These are phyloP conservation scores for Parazoanthus atlanticus DNA, from an alignment of 92 coral and sea anemone genomes.

Conservation along the genomic window DNA sequence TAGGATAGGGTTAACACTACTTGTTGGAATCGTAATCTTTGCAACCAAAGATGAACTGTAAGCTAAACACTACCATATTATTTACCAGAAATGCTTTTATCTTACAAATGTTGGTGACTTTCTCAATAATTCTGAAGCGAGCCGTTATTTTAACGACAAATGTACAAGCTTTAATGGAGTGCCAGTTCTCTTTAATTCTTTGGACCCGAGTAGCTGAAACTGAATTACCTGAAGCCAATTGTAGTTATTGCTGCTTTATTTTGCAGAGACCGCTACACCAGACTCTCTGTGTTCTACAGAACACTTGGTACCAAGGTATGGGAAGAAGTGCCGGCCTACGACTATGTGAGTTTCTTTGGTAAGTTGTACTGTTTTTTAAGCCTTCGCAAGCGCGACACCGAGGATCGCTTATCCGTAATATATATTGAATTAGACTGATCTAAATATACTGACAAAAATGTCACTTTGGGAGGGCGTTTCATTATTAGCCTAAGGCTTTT, in stretches of 20 bases:
- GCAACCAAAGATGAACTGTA: too few species aligned
- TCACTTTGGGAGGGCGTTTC: too few species aligned
- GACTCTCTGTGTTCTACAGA: slow-evolving; percentile 3
- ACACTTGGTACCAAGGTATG: neutral
- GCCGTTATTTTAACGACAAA: neutral
- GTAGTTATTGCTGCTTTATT: neutral
- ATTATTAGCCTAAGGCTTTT: too few species aligned
- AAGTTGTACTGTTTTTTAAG: neutral
- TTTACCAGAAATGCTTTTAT: too few species aligned
- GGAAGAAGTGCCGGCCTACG: neutral
- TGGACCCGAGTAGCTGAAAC: neutral
- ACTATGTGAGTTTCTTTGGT: neutral
- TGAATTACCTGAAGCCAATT: neutral
- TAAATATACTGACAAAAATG: too few species aligned
- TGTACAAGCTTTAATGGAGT: neutral
- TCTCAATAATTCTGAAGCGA: neutral
- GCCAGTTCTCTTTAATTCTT: neutral
- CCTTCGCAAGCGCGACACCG: too few species aligned
- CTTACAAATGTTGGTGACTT: too few species aligned
- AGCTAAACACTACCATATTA: too few species aligned
- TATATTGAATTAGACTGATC: too few species aligned
- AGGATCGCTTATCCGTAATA: too few species aligned
- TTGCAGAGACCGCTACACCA: slow-evolving; percentile 2
- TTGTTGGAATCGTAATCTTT: too few species aligned
- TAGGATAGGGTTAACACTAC: too few species aligned